Conservation (phyloP, 1,140 invertebrate species). For the Drosophila takahashii region DNA sequence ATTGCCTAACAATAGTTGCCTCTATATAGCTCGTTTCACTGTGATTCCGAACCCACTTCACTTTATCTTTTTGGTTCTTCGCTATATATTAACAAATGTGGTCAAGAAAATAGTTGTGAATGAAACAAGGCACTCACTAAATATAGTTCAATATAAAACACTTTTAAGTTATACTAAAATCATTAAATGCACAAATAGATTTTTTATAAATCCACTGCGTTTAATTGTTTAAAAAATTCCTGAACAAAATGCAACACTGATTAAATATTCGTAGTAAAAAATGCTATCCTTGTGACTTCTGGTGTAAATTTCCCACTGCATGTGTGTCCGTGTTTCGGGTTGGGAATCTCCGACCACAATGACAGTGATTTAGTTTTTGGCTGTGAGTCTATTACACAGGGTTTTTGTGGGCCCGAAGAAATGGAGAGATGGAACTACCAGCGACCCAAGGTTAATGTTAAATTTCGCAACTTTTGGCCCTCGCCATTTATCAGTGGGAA, state of each 20-base stretch:
- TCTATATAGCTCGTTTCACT: constrained; percentile 3
- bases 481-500: constrained; percentile 56
- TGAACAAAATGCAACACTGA: background rate
- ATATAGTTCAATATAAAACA: too few relatives aligned
- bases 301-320: constrained; percentile 1
- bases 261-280: too few relatives aligned
- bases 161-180: too few relatives aligned
- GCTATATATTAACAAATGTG: background rate
- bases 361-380: constrained; percentile 82
- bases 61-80: constrained; percentile 12
- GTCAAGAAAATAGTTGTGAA: background rate
- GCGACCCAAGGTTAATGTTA: constrained; percentile 60
- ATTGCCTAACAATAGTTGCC: constrained; percentile 81
- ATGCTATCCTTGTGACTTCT: background rate
- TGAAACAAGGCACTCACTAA: background rate
- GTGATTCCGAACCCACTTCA: constrained; percentile 40
- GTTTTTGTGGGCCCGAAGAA: constrained; percentile 27
- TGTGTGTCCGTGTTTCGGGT: constrained; percentile 32
- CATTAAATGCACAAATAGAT: too few relatives aligned
- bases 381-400: constrained; percentile 70
- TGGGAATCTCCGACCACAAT: constrained; percentile 72
- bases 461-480: constrained; percentile 48
- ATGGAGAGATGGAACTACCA: background rate
- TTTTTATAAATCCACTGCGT: too few relatives aligned
- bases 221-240: background rate